phyloP scores from a whole-genome alignment of 1,140 invertebrate species.

The Drosophila yakuba region DNA sequence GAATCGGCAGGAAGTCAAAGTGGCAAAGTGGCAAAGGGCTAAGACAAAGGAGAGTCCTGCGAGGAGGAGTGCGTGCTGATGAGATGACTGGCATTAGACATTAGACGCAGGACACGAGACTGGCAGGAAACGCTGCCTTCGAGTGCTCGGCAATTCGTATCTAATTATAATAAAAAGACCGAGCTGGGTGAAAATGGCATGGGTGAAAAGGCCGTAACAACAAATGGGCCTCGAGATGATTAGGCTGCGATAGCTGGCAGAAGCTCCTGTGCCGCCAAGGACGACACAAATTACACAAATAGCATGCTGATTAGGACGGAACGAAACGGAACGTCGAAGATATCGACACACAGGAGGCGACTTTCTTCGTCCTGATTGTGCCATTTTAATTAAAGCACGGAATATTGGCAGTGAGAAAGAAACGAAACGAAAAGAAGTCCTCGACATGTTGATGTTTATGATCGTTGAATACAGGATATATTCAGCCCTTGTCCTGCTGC shows the following conservation, averaged over 20 bases:
- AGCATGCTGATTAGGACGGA: conserved; percentile 68
- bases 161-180: conserved; percentile 72
- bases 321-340: conserved; percentile 31
- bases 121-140: conserved; percentile 20
- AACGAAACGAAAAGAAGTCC: conserved; percentile 7
- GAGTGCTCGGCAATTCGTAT: conserved; percentile 50
- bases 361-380: conserved; percentile 50
- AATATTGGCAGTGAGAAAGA: conserved; percentile 1
- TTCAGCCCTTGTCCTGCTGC: conserved; percentile 24
- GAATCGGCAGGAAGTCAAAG: conserved; percentile 53
- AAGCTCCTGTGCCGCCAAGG: conserved; percentile 8
- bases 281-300: conserved; percentile 66
- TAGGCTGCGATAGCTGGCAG: conserved; percentile 47
- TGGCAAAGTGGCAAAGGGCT: conserved; percentile 48
- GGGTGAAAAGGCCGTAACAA: conserved; percentile 31
- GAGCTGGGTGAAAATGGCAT: conserved; percentile 18
- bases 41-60: conserved; percentile 4
- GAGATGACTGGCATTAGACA: conserved; percentile 48
- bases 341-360: conserved; percentile 9
- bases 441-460: conserved; percentile 67
- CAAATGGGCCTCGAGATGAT: conserved; percentile 56
- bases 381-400: conserved; percentile 69
- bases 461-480: conserved; percentile 8
- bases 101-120: conserved; percentile 18
- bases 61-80: conserved; percentile 34